Conservation (phyloP, 1,140 invertebrate species). For the Camponotus pennsylvanicus region DNA sequence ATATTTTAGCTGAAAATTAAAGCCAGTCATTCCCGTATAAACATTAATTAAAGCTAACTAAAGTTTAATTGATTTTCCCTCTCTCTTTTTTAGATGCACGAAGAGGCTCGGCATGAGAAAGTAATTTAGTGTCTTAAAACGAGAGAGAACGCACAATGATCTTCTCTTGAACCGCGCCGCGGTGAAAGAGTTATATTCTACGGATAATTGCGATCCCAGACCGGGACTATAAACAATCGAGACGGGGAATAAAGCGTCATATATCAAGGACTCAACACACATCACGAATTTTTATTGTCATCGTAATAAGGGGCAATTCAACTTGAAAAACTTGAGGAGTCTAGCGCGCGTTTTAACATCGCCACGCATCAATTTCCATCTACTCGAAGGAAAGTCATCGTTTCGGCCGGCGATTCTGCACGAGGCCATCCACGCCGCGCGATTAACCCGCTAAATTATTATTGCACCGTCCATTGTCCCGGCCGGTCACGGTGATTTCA, state of each 20-base stretch:
- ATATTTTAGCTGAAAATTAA: conserved; percentile 19
- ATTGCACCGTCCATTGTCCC: conserved; percentile 55
- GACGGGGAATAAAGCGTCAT: conserved; percentile 25
- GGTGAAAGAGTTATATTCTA: conserved; percentile 45
- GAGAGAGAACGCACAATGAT: conserved; percentile 16
- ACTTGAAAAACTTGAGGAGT: too few relatives aligned
- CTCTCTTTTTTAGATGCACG: background rate
- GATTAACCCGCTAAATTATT: conserved; percentile 61
- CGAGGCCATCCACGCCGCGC: conserved; percentile 44
- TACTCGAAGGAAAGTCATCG: conserved; percentile 19
- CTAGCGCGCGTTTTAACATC: background rate
- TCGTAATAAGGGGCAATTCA: conserved; percentile 10
- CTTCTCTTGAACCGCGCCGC: background rate
- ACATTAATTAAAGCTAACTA: conserved; percentile 34
- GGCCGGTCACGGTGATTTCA: conserved; percentile 59
- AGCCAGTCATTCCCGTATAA: background rate
- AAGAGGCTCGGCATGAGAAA: conserved; percentile 40
- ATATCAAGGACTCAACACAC: conserved; percentile 46
- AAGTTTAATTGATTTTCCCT: conserved; percentile 22
- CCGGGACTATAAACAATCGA: conserved; percentile 30
- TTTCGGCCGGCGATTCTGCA: conserved; percentile 34
- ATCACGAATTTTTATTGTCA: conserved; percentile 25
- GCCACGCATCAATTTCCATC: conserved; percentile 16
- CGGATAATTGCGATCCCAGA: conserved; percentile 40
- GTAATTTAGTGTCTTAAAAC: conserved; percentile 25